These are phyloP conservation scores for Heteromurus nitidus DNA, from an alignment of 2,888 invertebrate species.

Conservation along the genomic window DNA sequence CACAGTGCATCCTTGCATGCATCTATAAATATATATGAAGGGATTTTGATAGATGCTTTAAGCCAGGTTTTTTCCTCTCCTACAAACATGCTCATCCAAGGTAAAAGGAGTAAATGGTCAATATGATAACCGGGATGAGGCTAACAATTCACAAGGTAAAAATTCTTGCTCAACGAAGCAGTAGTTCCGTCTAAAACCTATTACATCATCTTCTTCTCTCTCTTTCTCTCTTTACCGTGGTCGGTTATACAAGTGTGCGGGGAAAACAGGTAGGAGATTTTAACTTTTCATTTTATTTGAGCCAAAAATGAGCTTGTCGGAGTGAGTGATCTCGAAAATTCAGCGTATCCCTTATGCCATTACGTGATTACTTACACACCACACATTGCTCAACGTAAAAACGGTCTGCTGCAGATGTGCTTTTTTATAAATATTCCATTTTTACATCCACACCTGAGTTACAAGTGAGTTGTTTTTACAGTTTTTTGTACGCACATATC, in stretches of 20 bases:
- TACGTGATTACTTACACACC: not conserved
- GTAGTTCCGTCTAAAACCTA: not conserved
- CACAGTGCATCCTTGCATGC: too few relatives aligned
- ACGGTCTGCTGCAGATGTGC: too few relatives aligned
- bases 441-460: not conserved
- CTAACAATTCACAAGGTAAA: not conserved
- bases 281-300: conserved; percentile 52
- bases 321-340: conserved; percentile 34
- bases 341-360: not conserved
- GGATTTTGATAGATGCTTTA: too few relatives aligned
- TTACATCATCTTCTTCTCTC: not conserved
- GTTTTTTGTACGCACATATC: conserved; percentile 33
- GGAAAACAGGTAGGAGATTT: conserved; percentile 40
- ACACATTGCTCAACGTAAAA: too few relatives aligned
- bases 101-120: not conserved
- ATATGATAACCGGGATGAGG: not conserved
- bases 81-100: not conserved
- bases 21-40: too few relatives aligned
- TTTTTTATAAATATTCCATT: not conserved
- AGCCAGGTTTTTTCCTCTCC: too few relatives aligned
- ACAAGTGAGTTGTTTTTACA: conserved; percentile 20
- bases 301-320: conserved; percentile 41
- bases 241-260: too few relatives aligned
- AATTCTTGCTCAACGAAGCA: not conserved
- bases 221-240: not conserved